Base-by-base conservation (phyloP, 2,888 invertebrate genomes). In the Nematopogon swammerdamellus region DNA sequence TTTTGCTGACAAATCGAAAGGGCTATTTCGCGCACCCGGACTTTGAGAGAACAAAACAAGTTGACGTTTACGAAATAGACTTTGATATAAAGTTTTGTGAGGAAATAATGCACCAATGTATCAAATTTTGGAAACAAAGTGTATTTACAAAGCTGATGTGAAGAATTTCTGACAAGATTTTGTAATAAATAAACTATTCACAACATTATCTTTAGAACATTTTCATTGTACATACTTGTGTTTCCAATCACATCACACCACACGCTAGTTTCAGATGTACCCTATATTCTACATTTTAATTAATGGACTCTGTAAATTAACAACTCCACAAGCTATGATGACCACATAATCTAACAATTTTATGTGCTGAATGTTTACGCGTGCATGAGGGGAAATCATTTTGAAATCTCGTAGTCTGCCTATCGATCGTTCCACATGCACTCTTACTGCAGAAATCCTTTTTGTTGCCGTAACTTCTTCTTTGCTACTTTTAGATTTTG, bases 381-480 rank as follows among this genome's bases (percentile, higher is more conserved):
- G 8, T 19, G 29, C 29, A 19, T 17, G 25, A 18, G 20, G 29
- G 19, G 18, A 14, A 14, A 46, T 19, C 17, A 46, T 18, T 5
- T 17, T 14, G 5, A 44, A 5, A 19, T 36, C 46, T 18, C 18
- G 10, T 2, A 25, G 16, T 18, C 46, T 19, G 3, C 20, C 19
- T 4, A 46, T 19, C 4, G 16, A 6, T 14, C 19, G 4, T 36
- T 36, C 36, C 14, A 36, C 36, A 14, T 36, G 54, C 17, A 54
- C 49, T 30, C 55, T 19, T 42, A 53, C 44, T 10, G 53, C 47
- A 14, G 55, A 53, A 19, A 55, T 54, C 44, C 46, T n/a, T 47
- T 53, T 55, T 11, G 45, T 46, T 36, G 49, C 42, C 17, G 18
- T 29, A 8, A 53, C 53, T 29, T 55, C 50, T n/a, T 45, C 10